These are phyloP conservation scores for Pterocles gutturalis DNA, from an alignment of 2,113 vertebrate species.

Conservation along the genomic window DNA sequence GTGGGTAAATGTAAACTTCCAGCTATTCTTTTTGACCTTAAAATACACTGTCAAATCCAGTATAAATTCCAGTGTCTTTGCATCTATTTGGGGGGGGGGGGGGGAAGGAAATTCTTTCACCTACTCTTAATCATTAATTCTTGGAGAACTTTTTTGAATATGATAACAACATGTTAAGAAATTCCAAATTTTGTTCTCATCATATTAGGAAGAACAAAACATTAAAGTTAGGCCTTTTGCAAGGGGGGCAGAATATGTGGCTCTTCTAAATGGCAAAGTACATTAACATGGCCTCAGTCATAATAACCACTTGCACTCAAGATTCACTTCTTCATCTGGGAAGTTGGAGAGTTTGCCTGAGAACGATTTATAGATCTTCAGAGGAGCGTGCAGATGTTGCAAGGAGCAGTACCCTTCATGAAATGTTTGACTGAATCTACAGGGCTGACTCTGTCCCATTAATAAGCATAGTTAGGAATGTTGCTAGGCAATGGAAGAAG, in stretches of 20 bases:
- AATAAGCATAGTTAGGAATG: neutral
- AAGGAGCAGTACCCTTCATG: neutral
- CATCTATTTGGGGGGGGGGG: neutral
- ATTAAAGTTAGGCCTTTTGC: neutral
- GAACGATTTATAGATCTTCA: neutral
- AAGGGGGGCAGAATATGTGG: neutral
- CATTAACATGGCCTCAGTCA: accelerated
- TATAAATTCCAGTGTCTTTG: neutral
- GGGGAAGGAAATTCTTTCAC: neutral
- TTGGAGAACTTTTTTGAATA: neutral
- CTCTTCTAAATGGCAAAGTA: neutral
- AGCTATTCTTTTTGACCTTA: neutral
- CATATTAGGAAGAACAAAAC: neutral
- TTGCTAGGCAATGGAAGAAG: neutral
- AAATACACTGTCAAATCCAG: neutral
- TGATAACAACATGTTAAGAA: neutral
- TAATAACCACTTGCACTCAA: accelerated
- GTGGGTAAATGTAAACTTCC: neutral
- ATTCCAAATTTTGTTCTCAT: neutral
- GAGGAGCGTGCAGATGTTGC: neutral
- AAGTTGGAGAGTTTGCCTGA: accelerated
- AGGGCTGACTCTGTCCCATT: neutral
- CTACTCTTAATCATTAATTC: neutral
- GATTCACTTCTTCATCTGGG: neutral
- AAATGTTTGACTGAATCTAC: neutral